These are phyloP conservation scores for Himalopsyche tibetana DNA, from an alignment of 2,888 invertebrate species.

Conservation along the genomic window DNA sequence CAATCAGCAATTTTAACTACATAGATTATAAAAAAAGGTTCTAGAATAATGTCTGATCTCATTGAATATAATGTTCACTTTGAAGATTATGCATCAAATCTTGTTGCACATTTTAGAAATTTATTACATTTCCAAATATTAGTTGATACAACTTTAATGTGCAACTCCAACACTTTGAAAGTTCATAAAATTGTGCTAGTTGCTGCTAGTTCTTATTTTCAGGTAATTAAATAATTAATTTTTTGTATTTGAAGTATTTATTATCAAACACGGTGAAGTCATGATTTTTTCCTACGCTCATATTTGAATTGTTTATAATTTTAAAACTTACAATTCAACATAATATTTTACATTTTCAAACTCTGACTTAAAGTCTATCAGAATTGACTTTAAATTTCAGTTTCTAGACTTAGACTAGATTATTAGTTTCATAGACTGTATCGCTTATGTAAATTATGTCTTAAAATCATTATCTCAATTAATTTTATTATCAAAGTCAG, in stretches of 20 bases:
- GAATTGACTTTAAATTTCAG: no score
- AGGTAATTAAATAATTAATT: conserved; percentile 73
- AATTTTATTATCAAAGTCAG: no score
- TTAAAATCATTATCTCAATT: no score
- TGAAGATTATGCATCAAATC: conserved; percentile 83
- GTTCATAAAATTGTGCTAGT: conserved; percentile 86
- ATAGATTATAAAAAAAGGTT: neutral
- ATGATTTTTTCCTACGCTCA: no score
- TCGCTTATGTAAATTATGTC: no score
- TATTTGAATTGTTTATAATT: no score
- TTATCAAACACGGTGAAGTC: neutral
- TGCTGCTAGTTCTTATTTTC: conserved; percentile 84
- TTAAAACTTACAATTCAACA: no score
- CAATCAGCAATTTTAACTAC: no score
- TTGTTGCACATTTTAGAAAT: conserved; percentile 82
- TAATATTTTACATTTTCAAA: no score
- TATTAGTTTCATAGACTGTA: no score
- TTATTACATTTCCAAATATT: conserved; percentile 84
- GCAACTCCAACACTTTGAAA: conserved; percentile 84
- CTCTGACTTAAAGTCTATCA: no score
- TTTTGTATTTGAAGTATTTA: neutral
- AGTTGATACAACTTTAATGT: conserved; percentile 86
- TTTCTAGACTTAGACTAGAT: no score
- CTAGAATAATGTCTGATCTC: neutral
- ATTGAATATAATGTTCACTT: conserved; percentile 79